Conservation (phyloP, 2,113 vertebrate species). For the Potamarius usumacintae region DNA sequence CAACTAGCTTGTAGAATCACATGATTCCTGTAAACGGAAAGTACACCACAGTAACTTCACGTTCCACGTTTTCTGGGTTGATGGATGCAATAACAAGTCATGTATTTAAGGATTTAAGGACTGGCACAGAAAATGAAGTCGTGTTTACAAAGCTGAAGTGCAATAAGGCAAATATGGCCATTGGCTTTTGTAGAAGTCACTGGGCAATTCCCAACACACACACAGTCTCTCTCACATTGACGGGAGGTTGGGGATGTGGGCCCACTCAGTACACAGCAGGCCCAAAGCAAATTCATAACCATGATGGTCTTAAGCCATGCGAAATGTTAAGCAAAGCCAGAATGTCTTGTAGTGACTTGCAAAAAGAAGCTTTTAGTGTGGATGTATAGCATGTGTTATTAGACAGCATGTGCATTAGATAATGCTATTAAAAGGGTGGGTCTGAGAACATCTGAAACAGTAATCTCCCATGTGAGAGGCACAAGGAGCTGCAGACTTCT, state of each 20-base stretch:
- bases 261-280: background rate
- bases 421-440: conserved; percentile 5
- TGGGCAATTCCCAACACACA: conserved; percentile 43
- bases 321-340: background rate
- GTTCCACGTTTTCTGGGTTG: too few relatives aligned
- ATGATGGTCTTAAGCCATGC: too few relatives aligned
- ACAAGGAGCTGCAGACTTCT: background rate
- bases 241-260: background rate
- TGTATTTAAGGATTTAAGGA: too few relatives aligned
- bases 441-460: conserved; percentile 35
- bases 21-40: background rate
- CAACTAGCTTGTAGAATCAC: background rate
- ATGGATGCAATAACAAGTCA: background rate
- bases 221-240: background rate
- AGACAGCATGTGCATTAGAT: conserved; percentile 25
- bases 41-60: background rate
- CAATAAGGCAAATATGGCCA: conserved; percentile 47
- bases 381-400: conserved; percentile 18
- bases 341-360: background rate
- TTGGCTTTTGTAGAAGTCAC: conserved; percentile 22
- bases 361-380: background rate
- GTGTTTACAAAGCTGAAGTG: background rate
- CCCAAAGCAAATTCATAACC: background rate
- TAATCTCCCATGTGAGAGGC: conserved; percentile 36
- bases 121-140: background rate